Evolutionary conservation across 23 tunicate genomes (phyloP), one percentile per base, ranked within the genome.

Genomic region (Styela clava): DNA sequence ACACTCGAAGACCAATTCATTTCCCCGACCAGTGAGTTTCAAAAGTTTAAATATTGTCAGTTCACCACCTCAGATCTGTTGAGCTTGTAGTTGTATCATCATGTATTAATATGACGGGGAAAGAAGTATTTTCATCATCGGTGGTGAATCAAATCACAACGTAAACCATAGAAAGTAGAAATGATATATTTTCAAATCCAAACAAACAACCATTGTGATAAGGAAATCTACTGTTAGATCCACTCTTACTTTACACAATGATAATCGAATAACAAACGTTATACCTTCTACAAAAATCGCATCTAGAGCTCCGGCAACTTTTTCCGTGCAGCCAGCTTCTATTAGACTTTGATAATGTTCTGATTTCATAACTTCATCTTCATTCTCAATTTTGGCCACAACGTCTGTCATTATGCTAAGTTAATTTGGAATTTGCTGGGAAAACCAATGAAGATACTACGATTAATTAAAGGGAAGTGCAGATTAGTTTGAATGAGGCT

Each of bases 231-330:
- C n/a, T n/a, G n/a, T n/a, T n/a, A n/a, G n/a, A n/a, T n/a, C n/a
- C n/a, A n/a, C n/a, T n/a, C n/a, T n/a, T n/a, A n/a, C n/a, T n/a
- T n/a, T n/a, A n/a, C n/a, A n/a, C n/a, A n/a, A n/a, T n/a, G n/a
- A n/a, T n/a, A n/a, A n/a, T n/a, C n/a, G n/a, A n/a, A n/a, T n/a
- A n/a, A n/a, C n/a, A n/a, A n/a, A n/a, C n/a, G n/a, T n/a, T n/a
- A n/a, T n/a, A 90, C 96, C 97, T 35, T 91, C 88, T 62, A 74
- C 65, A 74, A 85, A 90, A 16, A 90, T 81, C 30, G 80, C 74
- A 64, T 90, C 96, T 24, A 90, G 73, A 27, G 88, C 82, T 69
- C 74, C 71, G 16, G 96, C 90, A 12, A 90, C 96, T 61, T 76
- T 73, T 44, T 31, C 83, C 20, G 83, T 73, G 22, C 88, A 78